Evolutionary conservation across 2,113 vertebrate species (phyloP).

Genomic region (Tragelaphus imberbis): DNA sequence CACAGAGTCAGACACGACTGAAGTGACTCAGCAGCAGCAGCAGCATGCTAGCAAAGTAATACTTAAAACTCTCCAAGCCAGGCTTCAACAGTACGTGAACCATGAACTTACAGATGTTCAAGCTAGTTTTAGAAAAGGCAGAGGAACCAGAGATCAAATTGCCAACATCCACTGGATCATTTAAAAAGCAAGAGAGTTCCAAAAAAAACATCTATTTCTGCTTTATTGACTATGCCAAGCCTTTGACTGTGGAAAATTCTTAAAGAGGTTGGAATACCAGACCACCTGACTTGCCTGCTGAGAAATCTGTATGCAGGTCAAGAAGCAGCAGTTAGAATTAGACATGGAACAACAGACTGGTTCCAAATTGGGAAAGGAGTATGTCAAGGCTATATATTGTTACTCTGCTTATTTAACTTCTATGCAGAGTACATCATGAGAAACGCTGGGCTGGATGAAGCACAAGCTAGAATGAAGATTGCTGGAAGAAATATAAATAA

Average conservation of each 20-base stretch:
- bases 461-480: neutral
- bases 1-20: too few species aligned
- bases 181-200: neutral
- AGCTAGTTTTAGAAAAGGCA: neutral
- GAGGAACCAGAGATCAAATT: neutral
- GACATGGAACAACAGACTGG: neutral
- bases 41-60: neutral
- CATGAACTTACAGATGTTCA: neutral
- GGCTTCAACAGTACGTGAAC: neutral
- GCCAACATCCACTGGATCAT: neutral
- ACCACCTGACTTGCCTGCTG: neutral
- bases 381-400: neutral
- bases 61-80: neutral
- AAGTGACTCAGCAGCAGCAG: too few species aligned
- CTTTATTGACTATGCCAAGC: neutral
- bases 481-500: neutral
- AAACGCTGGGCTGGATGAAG: neutral
- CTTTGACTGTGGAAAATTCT: neutral
- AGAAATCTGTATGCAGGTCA: neutral
- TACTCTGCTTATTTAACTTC: neutral
- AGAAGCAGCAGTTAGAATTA: neutral
- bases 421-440: neutral
- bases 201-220: neutral
- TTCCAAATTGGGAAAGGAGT: neutral
- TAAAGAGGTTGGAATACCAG: neutral